phyloP scores from a whole-genome alignment of 2,113 vertebrate genomes.

The Ageneiosus marmoratus region DNA sequence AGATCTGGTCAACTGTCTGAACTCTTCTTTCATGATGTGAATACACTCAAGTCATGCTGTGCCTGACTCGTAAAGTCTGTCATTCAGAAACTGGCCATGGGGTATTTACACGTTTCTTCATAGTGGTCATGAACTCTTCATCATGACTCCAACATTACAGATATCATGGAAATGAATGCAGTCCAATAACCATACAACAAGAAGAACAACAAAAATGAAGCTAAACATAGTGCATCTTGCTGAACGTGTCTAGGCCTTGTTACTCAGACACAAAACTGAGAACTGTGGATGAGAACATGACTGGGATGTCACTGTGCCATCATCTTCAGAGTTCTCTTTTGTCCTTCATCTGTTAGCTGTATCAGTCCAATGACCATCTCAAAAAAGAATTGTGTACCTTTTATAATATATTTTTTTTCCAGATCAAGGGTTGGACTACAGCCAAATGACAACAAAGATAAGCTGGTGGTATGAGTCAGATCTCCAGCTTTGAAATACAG shows the following conservation, averaged over 20 bases:
- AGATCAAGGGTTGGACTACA: background rate
- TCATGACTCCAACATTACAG: background rate
- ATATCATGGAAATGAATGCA: background rate
- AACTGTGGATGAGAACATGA: background rate
- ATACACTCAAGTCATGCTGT: too few relatives aligned
- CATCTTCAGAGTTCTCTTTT: background rate
- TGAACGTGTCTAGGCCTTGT: background rate
- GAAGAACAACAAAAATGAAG: background rate
- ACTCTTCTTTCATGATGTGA: background rate
- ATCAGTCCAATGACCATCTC: background rate
- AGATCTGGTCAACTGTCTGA: background rate
- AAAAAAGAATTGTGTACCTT: background rate
- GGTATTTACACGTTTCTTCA: background rate
- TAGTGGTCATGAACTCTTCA: background rate
- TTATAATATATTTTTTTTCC: background rate
- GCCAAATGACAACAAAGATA: background rate
- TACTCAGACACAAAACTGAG: background rate
- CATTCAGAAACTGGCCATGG: background rate
- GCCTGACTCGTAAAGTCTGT: too few relatives aligned
- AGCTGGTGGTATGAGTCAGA: background rate
- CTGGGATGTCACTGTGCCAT: background rate
- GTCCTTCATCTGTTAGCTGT: background rate
- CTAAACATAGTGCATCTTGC: background rate
- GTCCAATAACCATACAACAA: background rate
- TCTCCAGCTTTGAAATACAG: background rate